Evolutionary conservation across 37 sponge, comb jelly and placozoan genomes (phyloP).

Genomic region (Ephydatia muelleri): DNA sequence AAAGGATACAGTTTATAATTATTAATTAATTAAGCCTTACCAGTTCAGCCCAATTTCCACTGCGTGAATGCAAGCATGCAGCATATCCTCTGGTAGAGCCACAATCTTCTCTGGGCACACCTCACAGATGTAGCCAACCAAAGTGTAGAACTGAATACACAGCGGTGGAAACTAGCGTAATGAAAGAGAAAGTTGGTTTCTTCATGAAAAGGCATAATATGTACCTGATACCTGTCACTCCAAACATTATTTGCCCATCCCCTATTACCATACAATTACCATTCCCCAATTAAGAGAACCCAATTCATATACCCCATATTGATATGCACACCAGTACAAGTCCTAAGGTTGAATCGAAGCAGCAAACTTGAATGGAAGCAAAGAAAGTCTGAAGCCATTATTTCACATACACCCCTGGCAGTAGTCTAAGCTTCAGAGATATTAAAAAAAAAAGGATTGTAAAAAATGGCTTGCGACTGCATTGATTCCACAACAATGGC

Average conservation of each 20-base stretch:
- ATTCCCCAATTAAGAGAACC: no score
- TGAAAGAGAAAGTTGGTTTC: neutral
- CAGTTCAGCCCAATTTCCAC: slow-evolving; percentile 46
- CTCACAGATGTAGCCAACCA: slow-evolving; percentile 62
- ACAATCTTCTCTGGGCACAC: slow-evolving; percentile 37
- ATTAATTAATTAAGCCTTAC: slow-evolving; percentile 11
- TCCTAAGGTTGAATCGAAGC: slow-evolving; percentile 3
- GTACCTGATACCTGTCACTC: no score
- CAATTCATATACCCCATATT: no score
- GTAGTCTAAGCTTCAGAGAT: no score
- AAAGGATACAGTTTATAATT: neutral
- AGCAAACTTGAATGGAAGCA: neutral
- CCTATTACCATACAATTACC: no score
- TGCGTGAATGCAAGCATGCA: slow-evolving; percentile 1
- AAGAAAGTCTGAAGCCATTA: neutral
- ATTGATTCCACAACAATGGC: no score
- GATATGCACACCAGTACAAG: no score
- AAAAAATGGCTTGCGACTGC: no score
- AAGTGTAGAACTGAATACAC: slow-evolving; percentile 51
- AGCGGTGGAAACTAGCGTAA: slow-evolving; percentile 55
- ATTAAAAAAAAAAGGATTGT: no score
- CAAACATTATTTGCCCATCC: no score
- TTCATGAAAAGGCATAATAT: no score
- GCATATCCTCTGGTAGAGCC: slow-evolving; percentile 13
- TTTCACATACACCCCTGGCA: no score